A percentile compares a stretch with the other conserved stretches of the same genome.
These are phyloP conservation scores for Myotis daubentonii DNA, from an alignment of 2,797 vertebrate species.

Conservation along the genomic window DNA sequence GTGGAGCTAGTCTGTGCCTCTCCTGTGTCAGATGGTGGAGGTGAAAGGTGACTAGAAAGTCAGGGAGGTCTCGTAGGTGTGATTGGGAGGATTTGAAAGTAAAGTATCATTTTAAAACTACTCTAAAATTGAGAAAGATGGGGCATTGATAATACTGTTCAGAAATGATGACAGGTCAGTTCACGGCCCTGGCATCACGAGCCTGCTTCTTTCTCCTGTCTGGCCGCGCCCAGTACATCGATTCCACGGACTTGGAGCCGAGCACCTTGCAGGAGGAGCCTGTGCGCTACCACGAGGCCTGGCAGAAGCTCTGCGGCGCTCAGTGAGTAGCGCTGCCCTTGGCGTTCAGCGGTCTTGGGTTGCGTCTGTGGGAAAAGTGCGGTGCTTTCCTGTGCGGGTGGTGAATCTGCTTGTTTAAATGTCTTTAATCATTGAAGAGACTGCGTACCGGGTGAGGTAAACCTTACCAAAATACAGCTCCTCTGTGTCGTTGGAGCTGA, in stretches of 20 bases:
- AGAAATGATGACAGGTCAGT: not conserved
- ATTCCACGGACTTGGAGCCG: slow-evolving; percentile 94
- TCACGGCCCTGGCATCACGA: not conserved
- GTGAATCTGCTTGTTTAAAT: not conserved
- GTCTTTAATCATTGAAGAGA: not conserved
- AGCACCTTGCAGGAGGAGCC: slow-evolving; percentile 91
- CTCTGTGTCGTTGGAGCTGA: not conserved
- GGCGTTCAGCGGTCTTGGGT: not conserved
- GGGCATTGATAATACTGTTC: not conserved
- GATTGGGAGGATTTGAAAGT: not conserved
- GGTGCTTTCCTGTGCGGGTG: not conserved
- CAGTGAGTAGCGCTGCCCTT: slow-evolving; percentile 86
- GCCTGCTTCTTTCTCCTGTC: not conserved
- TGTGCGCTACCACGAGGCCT: slow-evolving; percentile 95
- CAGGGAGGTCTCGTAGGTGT: not conserved
- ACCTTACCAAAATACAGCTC: not conserved
- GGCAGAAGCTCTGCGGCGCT: slow-evolving; percentile 96
- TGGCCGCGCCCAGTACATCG: slow-evolving; percentile 90
- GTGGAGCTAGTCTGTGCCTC: not conserved
- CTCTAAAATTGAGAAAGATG: not conserved
- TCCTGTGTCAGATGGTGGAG: not conserved
- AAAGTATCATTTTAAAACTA: slow-evolving; percentile 6
- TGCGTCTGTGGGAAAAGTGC: not conserved
- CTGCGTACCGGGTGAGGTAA: not conserved
- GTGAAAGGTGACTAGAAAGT: not conserved